Base-by-base conservation (phyloP, 2,888 invertebrate genomes). In the Dasysyrphus albostriatus region DNA sequence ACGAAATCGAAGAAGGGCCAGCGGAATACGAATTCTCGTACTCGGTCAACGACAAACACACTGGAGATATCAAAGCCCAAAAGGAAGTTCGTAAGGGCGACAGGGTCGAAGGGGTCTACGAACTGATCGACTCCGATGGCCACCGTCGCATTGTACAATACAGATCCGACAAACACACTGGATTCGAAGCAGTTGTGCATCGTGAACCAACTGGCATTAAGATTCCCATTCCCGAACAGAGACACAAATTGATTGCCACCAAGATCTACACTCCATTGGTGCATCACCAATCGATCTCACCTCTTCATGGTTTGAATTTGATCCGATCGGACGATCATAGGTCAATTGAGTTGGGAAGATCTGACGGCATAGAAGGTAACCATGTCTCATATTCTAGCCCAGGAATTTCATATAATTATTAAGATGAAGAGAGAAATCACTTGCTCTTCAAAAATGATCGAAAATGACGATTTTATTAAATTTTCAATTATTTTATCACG, bases 181-280 rank as follows among this genome's bases (percentile, higher is more conserved):
- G 94, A 76, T 94, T 94, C 91, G 93, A 94, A 89, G 94, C 94
- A 5, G 89, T 94, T 49, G 94, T 94, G 1, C 92, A 92, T 81
- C 93, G 93, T 49, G 93, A 94, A 89, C 93, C 93, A n/a, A 92
- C 93, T 3, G 88, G 91, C 70, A 91, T 91, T 51, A 91, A 91
- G 84, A 91, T 92, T n/a, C 90, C 90, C n/a, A 56, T 89, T 63
- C 92, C 92, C 0, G 90, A 90, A 59, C 90, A 88, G 0, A 88
- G 88, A n/a, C 88, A 88, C 12, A 91, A 91, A 42, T 54, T 91
- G 42, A 74, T 91, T 65, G 88, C 88, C 5, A 70, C 89, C 58
- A 91, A 91, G 65, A 75, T 91, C 5, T 34, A 90, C 5, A 74
- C 89, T 82, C 7, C 80, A 10, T 34, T 80, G 16, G 75, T 76